These are phyloP conservation scores for Phlogophora meticulosa DNA, from an alignment of 2,888 invertebrate genomes.

Conservation along the genomic window DNA sequence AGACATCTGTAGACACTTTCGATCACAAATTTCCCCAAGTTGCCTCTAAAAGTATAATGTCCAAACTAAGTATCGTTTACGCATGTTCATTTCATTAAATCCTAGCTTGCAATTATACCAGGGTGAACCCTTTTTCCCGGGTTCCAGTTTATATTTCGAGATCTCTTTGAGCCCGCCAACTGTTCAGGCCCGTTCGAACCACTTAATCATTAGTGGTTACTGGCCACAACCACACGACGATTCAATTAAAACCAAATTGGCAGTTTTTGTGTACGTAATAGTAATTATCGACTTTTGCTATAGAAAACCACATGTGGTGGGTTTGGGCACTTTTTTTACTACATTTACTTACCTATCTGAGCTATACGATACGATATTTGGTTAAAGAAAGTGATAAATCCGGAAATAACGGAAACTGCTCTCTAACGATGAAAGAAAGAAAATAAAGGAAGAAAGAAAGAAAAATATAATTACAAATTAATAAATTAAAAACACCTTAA, in stretches of 20 bases:
- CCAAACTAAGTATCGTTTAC: constrained; percentile 17
- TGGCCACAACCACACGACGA: constrained; percentile 36
- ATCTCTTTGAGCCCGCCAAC: constrained; percentile 29
- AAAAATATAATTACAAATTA: no score
- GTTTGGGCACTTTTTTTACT: no score
- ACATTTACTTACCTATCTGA: no score
- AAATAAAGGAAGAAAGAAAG: no score
- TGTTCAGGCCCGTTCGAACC: constrained; percentile 29
- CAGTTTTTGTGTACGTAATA: constrained; percentile 25
- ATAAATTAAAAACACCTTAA: no score
- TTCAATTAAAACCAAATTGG: constrained; percentile 53
- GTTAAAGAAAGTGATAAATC: no score
- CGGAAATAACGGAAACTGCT: no score
- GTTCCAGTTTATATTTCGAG: constrained; percentile 23
- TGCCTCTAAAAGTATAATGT: not conserved
- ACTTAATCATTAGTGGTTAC: constrained; percentile 47
- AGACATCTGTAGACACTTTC: constrained; percentile 1
- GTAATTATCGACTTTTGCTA: constrained; percentile 11
- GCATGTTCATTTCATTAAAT: constrained; percentile 7
- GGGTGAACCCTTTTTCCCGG: constrained; percentile 14
- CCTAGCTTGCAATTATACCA: not conserved
- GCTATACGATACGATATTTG: no score
- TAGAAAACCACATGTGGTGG: not conserved
- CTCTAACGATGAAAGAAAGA: no score
- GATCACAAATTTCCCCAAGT: not conserved